Base-by-base conservation (phyloP, 1,140 invertebrate species). In the Eufriesea mexicana region DNA sequence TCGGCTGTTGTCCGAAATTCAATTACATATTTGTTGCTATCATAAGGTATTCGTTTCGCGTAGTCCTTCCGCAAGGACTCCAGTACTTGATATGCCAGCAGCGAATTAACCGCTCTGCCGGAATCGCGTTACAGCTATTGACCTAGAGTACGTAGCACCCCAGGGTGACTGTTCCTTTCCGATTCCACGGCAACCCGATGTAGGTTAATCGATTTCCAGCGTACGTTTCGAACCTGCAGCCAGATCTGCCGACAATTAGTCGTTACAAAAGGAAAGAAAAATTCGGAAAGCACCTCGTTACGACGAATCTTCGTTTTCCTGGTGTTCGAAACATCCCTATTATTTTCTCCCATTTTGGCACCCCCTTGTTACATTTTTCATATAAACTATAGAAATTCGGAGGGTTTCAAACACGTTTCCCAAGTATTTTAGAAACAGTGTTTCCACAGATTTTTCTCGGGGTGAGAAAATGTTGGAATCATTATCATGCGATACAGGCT, bases 61-160 rank as follows among this genome's bases (percentile, higher is more conserved):
- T 83, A 83, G 57, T 78, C 75, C 81, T 78, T 67, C 79, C 64
- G 79, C 54, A 83, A 77, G 81, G 81, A 83, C 74, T 77, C 64
- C 5, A 5, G 25, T 42, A 78, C 18, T 83, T 78, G 64, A 71
- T 83, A 83, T 83, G 81, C 81, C 20, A 47, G 55, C 47, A 83
- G 51, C 81, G 81, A 70, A 83, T 83, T 83, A 83, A 62, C 66
- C 20, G 55, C 74, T 83, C 55, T 51, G 54, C 54, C 55, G 75
- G 75, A 78, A 83, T 78, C 81, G 57, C 68, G 75, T 77, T 77
- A 78, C 81, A 83, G 74, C 75, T 71, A 77, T 83, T 83, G 81
- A 83, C 81, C 81, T 49, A 83, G 70, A 78, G 81, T 78, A 64
- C 66, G 67, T 54, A 57, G 59, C 68, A 70, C 73, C 62, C 28